A percentile compares a stretch with the other conserved stretches of the same genome.
These are phyloP conservation scores for Craseonycteris thonglongyai DNA, from an alignment of 2,113 vertebrate species.

Conservation along the genomic window DNA sequence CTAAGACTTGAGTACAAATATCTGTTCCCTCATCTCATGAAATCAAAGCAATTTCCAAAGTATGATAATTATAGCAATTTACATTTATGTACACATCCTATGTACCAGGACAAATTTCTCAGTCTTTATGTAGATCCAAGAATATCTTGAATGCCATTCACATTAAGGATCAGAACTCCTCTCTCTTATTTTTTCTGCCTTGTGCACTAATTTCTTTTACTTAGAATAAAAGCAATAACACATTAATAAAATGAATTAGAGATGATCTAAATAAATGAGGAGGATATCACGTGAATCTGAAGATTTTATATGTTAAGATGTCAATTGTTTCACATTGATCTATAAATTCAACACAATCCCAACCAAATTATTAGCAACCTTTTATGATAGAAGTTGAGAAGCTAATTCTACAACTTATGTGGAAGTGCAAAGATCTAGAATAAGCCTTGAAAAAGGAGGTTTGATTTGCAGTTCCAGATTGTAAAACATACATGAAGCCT, in stretches of 20 bases:
- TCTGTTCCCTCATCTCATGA: background rate
- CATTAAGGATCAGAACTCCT: background rate
- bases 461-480: background rate
- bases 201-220: background rate
- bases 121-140: background rate
- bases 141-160: background rate
- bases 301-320: background rate
- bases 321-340: background rate
- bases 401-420: background rate
- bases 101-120: background rate
- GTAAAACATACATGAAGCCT: background rate
- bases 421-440: background rate
- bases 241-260: background rate
- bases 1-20: background rate
- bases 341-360: background rate
- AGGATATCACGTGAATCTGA: background rate
- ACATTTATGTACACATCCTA: background rate
- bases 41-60: background rate
- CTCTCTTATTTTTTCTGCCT: background rate
- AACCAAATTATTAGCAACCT: background rate
- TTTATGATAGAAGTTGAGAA: background rate
- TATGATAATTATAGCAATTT: background rate
- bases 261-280: too few species aligned
- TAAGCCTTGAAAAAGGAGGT: background rate
- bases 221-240: background rate